Evolutionary conservation across 2,113 vertebrate species (phyloP).

Genomic region (Galemys pyrenaicus): DNA sequence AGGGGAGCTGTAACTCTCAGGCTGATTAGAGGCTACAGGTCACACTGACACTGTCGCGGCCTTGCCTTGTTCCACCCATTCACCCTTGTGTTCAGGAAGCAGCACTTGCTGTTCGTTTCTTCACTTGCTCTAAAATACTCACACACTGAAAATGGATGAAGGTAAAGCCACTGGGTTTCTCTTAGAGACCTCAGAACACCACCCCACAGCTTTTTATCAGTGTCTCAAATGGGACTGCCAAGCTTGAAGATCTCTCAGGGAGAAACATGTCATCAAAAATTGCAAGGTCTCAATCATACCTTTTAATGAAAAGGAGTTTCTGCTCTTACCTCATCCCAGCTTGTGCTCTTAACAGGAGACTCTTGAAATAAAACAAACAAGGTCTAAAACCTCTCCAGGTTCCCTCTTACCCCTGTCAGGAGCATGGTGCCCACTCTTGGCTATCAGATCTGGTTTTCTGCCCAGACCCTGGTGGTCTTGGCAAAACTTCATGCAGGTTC

Average conservation of each 20-base stretch:
- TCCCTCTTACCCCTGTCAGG: slow-evolving; percentile 20
- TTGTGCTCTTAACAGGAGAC: slow-evolving; percentile 45
- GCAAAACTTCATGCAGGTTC: slow-evolving; percentile 61
- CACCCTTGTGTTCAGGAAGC: not conserved
- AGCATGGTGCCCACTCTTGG: slow-evolving; percentile 49
- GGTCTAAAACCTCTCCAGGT: not conserved
- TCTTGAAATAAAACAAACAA: slow-evolving; percentile 45
- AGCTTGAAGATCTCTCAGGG: slow-evolving; percentile 35
- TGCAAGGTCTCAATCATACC: slow-evolving; percentile 56
- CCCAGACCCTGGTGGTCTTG: slow-evolving; percentile 64
- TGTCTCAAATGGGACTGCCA: slow-evolving; percentile 8
- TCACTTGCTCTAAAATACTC: slow-evolving; percentile 7
- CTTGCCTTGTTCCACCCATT: not conserved
- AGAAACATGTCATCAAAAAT: slow-evolving; percentile 59
- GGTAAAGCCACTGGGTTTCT: slow-evolving; percentile 6
- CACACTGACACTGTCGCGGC: not conserved
- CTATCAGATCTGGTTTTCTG: slow-evolving; percentile 67
- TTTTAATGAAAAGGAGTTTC: slow-evolving; percentile 22
- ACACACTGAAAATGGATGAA: not conserved
- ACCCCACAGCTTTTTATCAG: slow-evolving; percentile 18
- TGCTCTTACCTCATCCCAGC: too few species aligned
- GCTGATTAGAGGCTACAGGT: not conserved
- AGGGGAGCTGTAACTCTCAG: not conserved
- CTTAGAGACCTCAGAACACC: slow-evolving; percentile 10
- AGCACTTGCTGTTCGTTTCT: not conserved